These are phyloP conservation scores for Onthophagus taurus DNA, from an alignment of 1,140 invertebrate genomes.

Conservation along the genomic window DNA sequence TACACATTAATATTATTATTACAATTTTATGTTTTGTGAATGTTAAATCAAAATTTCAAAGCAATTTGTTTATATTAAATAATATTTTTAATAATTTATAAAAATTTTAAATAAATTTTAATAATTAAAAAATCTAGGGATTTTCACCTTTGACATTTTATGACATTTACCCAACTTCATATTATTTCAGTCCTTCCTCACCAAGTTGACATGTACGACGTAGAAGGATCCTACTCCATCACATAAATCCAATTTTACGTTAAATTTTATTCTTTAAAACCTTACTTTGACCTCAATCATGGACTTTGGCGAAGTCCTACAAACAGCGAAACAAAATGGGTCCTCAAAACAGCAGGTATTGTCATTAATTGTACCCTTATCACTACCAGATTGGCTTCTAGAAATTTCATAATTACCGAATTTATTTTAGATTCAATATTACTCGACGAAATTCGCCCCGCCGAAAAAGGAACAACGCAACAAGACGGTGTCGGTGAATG, in stretches of 20 bases:
- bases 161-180: slow-evolving; percentile 4
- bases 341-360: slow-evolving; percentile 38
- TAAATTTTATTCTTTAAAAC: neutral
- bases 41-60: too few relatives aligned
- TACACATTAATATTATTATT: too few relatives aligned
- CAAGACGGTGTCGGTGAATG: slow-evolving; percentile 59
- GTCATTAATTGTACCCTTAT: slow-evolving; percentile 13
- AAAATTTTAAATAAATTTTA: too few relatives aligned
- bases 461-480: slow-evolving; percentile 62
- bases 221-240: slow-evolving; percentile 12
- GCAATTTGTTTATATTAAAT: too few relatives aligned
- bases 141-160: neutral
- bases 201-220: slow-evolving; percentile 18
- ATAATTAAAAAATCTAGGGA: neutral
- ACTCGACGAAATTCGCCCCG: slow-evolving; percentile 67
- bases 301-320: slow-evolving; percentile 53
- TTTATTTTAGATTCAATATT: slow-evolving; percentile 45
- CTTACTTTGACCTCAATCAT: slow-evolving; percentile 32
- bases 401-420: slow-evolving; percentile 11
- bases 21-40: too few relatives aligned
- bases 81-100: too few relatives aligned
- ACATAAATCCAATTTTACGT: slow-evolving; percentile 16
- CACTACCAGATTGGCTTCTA: slow-evolving; percentile 10
- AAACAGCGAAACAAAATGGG: slow-evolving; percentile 51
- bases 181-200: slow-evolving; percentile 3